Percentiles rank a stretch among this genome's conserved stretches.
phyloP scores from a whole-genome alignment of 2,888 invertebrate species.

The Drosophila falleni region DNA sequence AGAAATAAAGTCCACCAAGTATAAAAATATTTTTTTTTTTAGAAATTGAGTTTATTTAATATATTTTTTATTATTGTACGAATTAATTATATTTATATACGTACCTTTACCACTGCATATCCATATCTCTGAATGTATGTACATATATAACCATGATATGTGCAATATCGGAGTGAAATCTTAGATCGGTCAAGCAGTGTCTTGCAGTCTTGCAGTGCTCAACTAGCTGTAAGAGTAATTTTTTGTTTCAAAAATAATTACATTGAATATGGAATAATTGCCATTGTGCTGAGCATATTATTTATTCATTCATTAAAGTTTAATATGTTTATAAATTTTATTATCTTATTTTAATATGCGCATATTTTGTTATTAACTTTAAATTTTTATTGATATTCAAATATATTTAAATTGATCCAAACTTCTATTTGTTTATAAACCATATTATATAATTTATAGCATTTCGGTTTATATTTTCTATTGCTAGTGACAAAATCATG shows the following conservation, averaged over 20 bases:
- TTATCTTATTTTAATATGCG: constrained; percentile 55
- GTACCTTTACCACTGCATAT: background rate
- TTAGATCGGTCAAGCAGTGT: too few relatives aligned
- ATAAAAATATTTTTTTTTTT: background rate
- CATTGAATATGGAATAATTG: constrained; percentile 29
- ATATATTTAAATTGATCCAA: constrained; percentile 37
- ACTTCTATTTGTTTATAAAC: constrained; percentile 47
- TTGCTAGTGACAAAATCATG: constrained; percentile 42
- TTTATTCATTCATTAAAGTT: constrained; percentile 42
- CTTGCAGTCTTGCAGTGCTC: too few relatives aligned
- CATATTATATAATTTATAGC: constrained; percentile 13
- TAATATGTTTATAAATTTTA: constrained; percentile 48
- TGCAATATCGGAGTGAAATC: background rate
- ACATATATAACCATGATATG: background rate
- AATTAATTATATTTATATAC: constrained; percentile 4
- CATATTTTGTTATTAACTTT: constrained; percentile 48
- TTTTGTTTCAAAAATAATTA: constrained; percentile 14
- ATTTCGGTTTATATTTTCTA: constrained; percentile 48
- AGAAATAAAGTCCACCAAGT: constrained; percentile 1
- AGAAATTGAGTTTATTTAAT: constrained; percentile 20
- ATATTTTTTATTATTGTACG: background rate
- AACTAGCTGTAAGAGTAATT: constrained; percentile 39
- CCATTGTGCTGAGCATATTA: constrained; percentile 49
- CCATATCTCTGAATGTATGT: background rate
- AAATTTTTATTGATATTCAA: constrained; percentile 35